phyloP scores from a whole-genome alignment of 2,797 vertebrate genomes.

The Xiphorhynchus erythropygius region DNA sequence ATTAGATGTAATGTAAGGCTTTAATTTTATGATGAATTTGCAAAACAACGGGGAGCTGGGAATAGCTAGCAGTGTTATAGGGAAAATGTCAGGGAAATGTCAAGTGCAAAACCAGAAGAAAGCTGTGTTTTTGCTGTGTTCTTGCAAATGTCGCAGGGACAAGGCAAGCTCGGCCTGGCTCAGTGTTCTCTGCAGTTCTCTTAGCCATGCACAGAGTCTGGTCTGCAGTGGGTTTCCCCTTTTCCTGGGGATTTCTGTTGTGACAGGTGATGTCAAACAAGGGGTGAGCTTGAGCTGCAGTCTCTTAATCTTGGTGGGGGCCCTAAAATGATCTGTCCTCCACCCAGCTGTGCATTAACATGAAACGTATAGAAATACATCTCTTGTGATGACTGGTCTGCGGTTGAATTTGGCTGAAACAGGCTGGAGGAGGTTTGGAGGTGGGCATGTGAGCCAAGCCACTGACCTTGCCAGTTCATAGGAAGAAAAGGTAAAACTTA shows the following conservation, averaged over 20 bases:
- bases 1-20: background rate
- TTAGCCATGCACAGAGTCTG: rapidly evolving
- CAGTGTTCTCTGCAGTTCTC: background rate
- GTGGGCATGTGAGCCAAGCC: background rate
- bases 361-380: background rate
- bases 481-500: background rate
- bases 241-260: background rate
- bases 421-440: background rate
- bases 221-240: background rate
- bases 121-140: background rate
- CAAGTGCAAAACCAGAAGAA: constrained; percentile 76
- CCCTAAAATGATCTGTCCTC: background rate
- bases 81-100: constrained; percentile 85
- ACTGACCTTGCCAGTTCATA: background rate
- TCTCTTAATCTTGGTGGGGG: background rate
- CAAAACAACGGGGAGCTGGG: constrained; percentile 8
- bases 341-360: background rate
- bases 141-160: background rate
- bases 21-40: constrained; percentile 40
- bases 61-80: background rate
- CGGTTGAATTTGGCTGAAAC: background rate
- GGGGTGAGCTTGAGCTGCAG: background rate
- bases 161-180: background rate
- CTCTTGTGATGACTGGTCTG: background rate
- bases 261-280: background rate